These are phyloP conservation scores for Cossypha dichroa DNA, from an alignment of 2,797 vertebrate genomes.

Conservation along the genomic window DNA sequence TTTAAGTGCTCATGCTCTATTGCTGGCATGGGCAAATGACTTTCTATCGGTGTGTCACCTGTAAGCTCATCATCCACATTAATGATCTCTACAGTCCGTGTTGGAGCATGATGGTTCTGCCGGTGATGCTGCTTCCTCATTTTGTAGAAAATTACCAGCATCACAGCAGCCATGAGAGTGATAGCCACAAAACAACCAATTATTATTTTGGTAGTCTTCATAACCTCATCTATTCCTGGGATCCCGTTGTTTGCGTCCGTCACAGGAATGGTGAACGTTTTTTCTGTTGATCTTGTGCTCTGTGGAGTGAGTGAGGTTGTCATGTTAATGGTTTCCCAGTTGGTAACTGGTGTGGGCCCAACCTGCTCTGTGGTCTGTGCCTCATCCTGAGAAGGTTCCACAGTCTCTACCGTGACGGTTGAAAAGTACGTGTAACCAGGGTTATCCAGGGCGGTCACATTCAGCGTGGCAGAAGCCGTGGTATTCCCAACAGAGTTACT, in stretches of 20 bases:
- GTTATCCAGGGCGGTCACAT: constrained; percentile 93
- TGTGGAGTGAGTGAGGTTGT: constrained; percentile 88
- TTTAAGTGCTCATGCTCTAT: constrained; percentile 99
- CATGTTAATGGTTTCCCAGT: constrained; percentile 85
- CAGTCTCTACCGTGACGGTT: constrained; percentile 97
- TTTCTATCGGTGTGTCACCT: constrained; percentile 91
- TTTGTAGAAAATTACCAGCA: constrained; percentile 99
- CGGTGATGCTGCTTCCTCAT: constrained; percentile 99
- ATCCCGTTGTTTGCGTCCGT: constrained; percentile 88
- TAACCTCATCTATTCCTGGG: constrained; percentile 96
- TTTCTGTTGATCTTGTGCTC: constrained; percentile 92
- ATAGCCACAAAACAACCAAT: constrained; percentile 99
- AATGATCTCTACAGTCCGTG: constrained; percentile 98
- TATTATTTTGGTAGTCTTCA: constrained; percentile 99
- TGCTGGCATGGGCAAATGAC: constrained; percentile 94
- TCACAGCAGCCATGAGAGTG: constrained; percentile 98
- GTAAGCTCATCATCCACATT: constrained; percentile 98
- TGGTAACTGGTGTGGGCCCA: constrained; percentile 89
- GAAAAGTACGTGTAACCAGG: constrained; percentile 95
- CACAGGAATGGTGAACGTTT: constrained; percentile 90
- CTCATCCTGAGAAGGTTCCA: constrained; percentile 94
- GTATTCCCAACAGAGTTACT: constrained; percentile 99
- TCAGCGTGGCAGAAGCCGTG: constrained; percentile 95
- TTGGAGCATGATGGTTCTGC: constrained; percentile 95
- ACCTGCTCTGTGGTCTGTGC: constrained; percentile 89